Percentiles rank a stretch among this genome's conserved stretches.
These are phyloP conservation scores for Prunella fulvescens DNA, from an alignment of 2,113 vertebrate species.

Conservation along the genomic window DNA sequence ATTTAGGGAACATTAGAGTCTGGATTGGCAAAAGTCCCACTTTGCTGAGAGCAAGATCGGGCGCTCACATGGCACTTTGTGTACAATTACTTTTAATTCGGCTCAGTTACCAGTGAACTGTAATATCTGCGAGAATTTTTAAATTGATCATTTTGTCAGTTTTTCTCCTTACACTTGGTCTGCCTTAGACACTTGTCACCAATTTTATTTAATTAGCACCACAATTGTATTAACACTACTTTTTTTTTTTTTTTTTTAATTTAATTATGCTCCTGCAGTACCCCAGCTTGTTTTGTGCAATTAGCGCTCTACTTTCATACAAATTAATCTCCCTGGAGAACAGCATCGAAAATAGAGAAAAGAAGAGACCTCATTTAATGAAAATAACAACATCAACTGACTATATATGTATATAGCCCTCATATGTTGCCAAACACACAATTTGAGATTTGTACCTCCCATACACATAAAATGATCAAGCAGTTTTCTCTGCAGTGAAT, in stretches of 20 bases:
- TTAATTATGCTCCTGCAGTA: constrained; percentile 64
- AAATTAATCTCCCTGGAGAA: constrained; percentile 70
- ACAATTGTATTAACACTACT: constrained; percentile 66
- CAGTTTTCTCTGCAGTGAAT: not conserved
- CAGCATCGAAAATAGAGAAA: constrained; percentile 26
- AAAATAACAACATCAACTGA: constrained; percentile 43
- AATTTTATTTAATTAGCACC: constrained; percentile 71
- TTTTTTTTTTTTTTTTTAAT: constrained; percentile 56
- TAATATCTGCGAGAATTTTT: constrained; percentile 33
- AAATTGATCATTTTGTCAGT: constrained; percentile 60
- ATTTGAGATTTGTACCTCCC: not conserved
- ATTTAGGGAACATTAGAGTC: constrained; percentile 37
- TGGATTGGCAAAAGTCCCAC: constrained; percentile 46
- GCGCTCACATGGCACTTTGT: not conserved
- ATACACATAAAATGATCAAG: not conserved
- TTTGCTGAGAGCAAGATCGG: constrained; percentile 28
- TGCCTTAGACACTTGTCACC: constrained; percentile 67
- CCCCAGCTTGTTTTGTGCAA: constrained; percentile 70
- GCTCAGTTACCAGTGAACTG: constrained; percentile 42
- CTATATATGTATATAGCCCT: constrained; percentile 17
- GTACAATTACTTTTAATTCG: constrained; percentile 39
- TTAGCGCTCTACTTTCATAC: constrained; percentile 63
- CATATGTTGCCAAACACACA: constrained; percentile 31
- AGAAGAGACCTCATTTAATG: constrained; percentile 60
- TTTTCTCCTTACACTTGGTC: constrained; percentile 56